Evolutionary conservation across 2,888 invertebrate species (phyloP), one percentile per base, ranked within the genome.

Genomic region (Reticulitermes lucifugus): DNA sequence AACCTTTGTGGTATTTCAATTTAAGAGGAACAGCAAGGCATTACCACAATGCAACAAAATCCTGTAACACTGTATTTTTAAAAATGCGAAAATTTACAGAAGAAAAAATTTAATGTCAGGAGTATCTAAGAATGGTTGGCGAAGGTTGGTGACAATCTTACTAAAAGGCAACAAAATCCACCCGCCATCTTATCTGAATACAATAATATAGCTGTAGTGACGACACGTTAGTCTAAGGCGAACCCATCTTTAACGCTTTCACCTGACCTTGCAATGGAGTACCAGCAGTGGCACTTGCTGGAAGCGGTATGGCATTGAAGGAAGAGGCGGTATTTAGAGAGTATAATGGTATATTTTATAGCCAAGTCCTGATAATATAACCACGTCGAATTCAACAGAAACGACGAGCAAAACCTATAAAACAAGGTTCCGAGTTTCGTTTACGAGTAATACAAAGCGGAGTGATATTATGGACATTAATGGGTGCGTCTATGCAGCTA

Each of bases 291-390:
- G 25, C 65, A n/a, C 65, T 41, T 73, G 41, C 35, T 73, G 18
- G 3, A 29, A 7, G 73, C 1, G 41, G 10, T 73, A 73, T 41
- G 35, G 21, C 73, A 29, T 14, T 73, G 29, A 6, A 41, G 73
- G 41, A 41, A 73, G 18, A 3, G 41, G 73, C 10, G 22, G 73
- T 41, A 73, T 73, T 73, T 73, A n/a, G 41, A 41, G 21, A 29
- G 41, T 22, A 41, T 73, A 73, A 73, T 73, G 73, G 71, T 73
- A 41, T 73, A 73, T 73, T 73, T 25, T 73, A 73, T 73, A 41
- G 73, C 73, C 73, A 41, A 73, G 73, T 73, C 73, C 41, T 73
- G 73, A 73, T 73, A 73, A 73, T 35, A 73, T 73, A 73, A 73
- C 73, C 73, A 41, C 41, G 73, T 73, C 29, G 41, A 73, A 73